Conservation (phyloP, 2,888 invertebrate genomes). For the Drosophila picticornis region DNA sequence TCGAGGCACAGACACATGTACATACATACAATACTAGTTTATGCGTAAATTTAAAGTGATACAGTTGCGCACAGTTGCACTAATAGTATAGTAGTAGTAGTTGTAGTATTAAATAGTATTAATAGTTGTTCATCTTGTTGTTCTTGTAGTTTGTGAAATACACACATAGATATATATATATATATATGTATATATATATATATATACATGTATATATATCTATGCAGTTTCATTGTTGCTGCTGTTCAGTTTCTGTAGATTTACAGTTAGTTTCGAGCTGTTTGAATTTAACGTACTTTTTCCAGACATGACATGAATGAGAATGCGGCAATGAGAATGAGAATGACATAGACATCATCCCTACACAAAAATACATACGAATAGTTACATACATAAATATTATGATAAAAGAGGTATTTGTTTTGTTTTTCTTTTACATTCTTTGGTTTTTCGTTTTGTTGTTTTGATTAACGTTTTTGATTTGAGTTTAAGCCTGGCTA, state of each 20-base stretch:
- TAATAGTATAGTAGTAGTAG: slow-evolving; percentile 43
- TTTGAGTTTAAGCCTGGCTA: slow-evolving; percentile 60
- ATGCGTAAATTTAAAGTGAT: slow-evolving; percentile 23
- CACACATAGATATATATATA: not conserved
- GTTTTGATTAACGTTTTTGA: slow-evolving; percentile 72
- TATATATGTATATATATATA: not conserved
- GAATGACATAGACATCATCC: slow-evolving; percentile 33
- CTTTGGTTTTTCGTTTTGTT: not conserved
- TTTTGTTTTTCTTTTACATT: slow-evolving; percentile 34
- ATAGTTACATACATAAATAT: slow-evolving; percentile 28
- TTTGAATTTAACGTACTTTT: slow-evolving; percentile 81
- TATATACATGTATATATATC: not conserved
- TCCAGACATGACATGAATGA: slow-evolving; percentile 50
- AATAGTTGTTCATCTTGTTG: slow-evolving; percentile 30
- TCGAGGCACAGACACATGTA: not conserved
- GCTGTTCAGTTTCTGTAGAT: slow-evolving; percentile 17
- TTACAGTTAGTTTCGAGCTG: slow-evolving; percentile 59
- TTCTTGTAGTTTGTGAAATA: slow-evolving; percentile 19
- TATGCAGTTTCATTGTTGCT: slow-evolving; percentile 21
- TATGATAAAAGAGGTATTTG: slow-evolving; percentile 32
- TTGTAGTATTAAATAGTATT: slow-evolving; percentile 38
- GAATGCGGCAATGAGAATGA: slow-evolving; percentile 21
- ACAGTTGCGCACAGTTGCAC: slow-evolving; percentile 42
- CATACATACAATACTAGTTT: slow-evolving; percentile 41
- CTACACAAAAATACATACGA: slow-evolving; percentile 42